These are phyloP conservation scores for Troides aeacus DNA, from an alignment of 2,888 invertebrate species.

Conservation along the genomic window DNA sequence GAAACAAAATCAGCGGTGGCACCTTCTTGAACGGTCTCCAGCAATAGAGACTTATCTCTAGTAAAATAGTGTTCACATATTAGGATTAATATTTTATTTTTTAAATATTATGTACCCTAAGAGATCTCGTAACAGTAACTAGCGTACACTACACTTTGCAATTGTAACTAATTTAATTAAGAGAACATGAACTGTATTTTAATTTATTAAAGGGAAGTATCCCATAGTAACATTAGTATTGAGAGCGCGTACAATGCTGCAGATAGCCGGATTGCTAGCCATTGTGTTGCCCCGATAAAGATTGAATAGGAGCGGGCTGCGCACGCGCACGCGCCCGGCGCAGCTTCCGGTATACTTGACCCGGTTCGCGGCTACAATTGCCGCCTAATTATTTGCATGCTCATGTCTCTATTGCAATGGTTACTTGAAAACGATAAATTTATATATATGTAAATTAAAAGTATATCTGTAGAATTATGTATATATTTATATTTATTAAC, in stretches of 20 bases:
- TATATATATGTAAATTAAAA: not conserved
- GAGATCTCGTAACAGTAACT: no score
- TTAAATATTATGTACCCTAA: no score
- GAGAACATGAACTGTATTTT: not conserved
- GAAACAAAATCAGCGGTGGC: no score
- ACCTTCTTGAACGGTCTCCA: no score
- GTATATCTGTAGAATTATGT: not conserved
- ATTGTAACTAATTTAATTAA: not conserved
- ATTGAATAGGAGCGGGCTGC: constrained; percentile 57
- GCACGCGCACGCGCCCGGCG: constrained; percentile 49
- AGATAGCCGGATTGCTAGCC: constrained; percentile 45
- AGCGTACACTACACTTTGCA: not conserved
- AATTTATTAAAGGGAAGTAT: constrained; percentile 28
- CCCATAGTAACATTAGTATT: constrained; percentile 22
- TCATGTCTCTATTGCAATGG: constrained; percentile 4
- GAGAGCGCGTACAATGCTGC: constrained; percentile 26
- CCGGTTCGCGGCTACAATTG: constrained; percentile 58
- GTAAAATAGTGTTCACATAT: no score
- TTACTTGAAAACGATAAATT: not conserved
- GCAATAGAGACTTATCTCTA: no score
- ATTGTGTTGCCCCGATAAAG: constrained; percentile 58
- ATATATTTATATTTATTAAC: no score
- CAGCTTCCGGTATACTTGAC: constrained; percentile 76
- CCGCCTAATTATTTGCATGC: constrained; percentile 37
- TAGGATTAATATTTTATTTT: no score